phyloP scores from a whole-genome alignment of 1,140 invertebrate species.

The Branchinecta lynchi region DNA sequence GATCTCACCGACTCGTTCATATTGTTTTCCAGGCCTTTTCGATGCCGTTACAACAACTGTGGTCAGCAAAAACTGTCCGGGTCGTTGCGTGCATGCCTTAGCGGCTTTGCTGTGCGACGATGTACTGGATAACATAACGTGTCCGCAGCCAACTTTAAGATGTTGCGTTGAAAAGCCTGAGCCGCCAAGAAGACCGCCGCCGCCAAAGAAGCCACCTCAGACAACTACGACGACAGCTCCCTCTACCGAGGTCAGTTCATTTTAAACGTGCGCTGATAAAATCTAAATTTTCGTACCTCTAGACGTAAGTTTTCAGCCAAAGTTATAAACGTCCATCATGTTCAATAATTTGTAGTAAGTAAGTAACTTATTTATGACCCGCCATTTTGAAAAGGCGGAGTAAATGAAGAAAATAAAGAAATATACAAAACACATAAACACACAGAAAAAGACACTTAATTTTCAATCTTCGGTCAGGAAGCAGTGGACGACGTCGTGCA shows the following conservation, averaged over 20 bases:
- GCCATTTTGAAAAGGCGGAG: no score
- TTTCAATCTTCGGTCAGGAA: no score
- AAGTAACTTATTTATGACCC: no score
- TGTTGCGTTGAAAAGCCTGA: slow-evolving; percentile 50
- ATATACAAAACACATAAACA: no score
- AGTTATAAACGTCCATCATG: no score
- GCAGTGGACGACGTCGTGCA: no score
- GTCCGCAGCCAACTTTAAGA: slow-evolving; percentile 56
- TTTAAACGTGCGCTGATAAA: no score
- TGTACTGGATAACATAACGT: slow-evolving; percentile 52
- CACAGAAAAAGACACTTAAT: no score
- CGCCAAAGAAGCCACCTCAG: not conserved
- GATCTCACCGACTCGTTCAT: not conserved
- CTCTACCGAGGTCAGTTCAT: not conserved
- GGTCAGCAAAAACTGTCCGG: slow-evolving; percentile 64
- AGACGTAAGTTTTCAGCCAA: no score
- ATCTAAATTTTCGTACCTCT: no score
- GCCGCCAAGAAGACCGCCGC: slow-evolving; percentile 9
- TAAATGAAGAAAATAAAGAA: no score
- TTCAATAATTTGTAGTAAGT: no score
- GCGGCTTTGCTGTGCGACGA: slow-evolving; percentile 66
- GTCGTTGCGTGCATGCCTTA: slow-evolving; percentile 62
- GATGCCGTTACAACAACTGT: slow-evolving; percentile 65
- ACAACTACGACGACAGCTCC: not conserved
- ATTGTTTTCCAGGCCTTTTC: slow-evolving; percentile 45